Base-by-base conservation (phyloP, 2,113 vertebrate genomes). In the Polypterus senegalus region DNA sequence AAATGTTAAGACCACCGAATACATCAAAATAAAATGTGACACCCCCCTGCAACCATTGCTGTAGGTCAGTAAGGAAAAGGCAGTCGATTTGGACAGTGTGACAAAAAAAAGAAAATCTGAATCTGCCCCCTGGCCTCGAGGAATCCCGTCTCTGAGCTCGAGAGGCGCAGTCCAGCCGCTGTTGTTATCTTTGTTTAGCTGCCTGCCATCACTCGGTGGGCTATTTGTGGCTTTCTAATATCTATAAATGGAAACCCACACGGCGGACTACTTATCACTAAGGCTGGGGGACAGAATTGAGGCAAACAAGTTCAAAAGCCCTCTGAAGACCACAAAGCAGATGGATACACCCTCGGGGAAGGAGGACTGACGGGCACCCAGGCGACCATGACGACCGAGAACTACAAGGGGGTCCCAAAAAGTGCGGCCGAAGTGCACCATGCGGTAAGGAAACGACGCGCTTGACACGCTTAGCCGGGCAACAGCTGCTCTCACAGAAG, bases 201-300 rank as follows among this genome's bases (percentile, higher is more conserved):
- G 86, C 78, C 78, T 83, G 77, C 72, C 78, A 79, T 82, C 80
- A 78, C 76, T 80, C 78, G 79, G 56, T 9, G 72, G 79, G 84
- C 88, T 95, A 92, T 94, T 94, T 92, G 84, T 86, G 82, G 81
- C 79, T 81, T 86, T 89, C 86, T 69, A 46, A 80, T 63, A 65
- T 77, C 91, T 98, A 96, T 95, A 96, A 95, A 92, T 96, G 89
- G 95, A 91, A 91, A 84, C 81, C 76, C 57, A 61, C 4, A 69
- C 81, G 78, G 79, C 75, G 76, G 75, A 77, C 82, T 79, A 88
- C 80, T 80, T 83, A 85, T 80, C 76, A 72, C 75, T 72, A 64
- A 67, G 44, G 55, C 67, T 77, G 74, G 72, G 77, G 80, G 83
- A 80, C 79, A 81, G 83, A 77, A 77, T 79, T 76, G 74, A 74